A percentile compares a stretch with the other conserved stretches of the same genome.
Evolutionary conservation across 2,888 invertebrate species (phyloP).

Genomic region (Tetragnatha montana): DNA sequence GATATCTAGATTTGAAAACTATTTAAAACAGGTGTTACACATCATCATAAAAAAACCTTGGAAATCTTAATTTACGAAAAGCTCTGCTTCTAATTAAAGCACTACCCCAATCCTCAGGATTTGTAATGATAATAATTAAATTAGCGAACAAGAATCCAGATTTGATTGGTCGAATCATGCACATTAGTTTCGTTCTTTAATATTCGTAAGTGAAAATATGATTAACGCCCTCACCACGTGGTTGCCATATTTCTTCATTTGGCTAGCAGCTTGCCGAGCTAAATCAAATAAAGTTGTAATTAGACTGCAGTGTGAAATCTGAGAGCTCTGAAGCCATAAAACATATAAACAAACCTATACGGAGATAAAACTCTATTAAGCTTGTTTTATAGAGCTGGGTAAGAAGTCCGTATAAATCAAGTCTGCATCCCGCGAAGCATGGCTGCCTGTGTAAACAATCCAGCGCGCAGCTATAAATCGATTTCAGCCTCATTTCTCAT

Average conservation of each 20-base stretch:
- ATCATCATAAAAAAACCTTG: too few species aligned
- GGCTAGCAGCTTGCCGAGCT: constrained; percentile 51
- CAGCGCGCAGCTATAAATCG: constrained; percentile 65
- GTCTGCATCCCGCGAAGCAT: constrained; percentile 59
- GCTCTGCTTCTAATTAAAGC: background rate
- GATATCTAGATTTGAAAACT: too few species aligned
- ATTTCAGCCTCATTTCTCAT: constrained; percentile 68
- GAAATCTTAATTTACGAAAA: too few species aligned
- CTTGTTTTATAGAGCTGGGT: constrained; percentile 69
- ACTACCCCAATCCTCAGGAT: constrained; percentile 1
- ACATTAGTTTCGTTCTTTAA: constrained; percentile 56
- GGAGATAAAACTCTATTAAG: constrained; percentile 69
- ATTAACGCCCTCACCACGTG: constrained; percentile 56
- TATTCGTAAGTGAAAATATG: constrained; percentile 70
- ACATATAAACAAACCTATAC: constrained; percentile 65
- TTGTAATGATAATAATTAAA: constrained; percentile 57
- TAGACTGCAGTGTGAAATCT: constrained; percentile 66
- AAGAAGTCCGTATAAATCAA: constrained; percentile 70
- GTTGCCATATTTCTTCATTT: constrained; percentile 64
- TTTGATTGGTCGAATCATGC: constrained; percentile 51
- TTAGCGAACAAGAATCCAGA: constrained; percentile 43
- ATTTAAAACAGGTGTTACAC: too few species aligned
- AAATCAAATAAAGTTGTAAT: constrained; percentile 70
- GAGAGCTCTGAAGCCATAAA: constrained; percentile 63
- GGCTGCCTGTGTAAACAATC: constrained; percentile 69